Conservation (phyloP, 2,888 invertebrate species). For the Celastrina argiolus region DNA sequence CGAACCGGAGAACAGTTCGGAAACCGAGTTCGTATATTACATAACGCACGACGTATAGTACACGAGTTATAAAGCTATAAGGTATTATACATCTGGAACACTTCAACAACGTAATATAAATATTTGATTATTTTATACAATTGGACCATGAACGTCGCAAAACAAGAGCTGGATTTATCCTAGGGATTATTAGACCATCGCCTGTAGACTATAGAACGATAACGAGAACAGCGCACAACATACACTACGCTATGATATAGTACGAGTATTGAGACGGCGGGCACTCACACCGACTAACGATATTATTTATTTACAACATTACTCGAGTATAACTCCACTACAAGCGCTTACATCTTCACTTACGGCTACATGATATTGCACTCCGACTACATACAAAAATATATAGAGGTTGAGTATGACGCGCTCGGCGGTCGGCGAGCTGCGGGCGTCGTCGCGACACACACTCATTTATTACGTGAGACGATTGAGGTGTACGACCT, state of each 20-base stretch:
- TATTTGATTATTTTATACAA: constrained; percentile 20
- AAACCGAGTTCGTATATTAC: neutral
- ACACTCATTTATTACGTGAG: no score
- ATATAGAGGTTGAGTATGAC: neutral
- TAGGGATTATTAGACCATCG: constrained; percentile 1
- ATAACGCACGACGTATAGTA: no score
- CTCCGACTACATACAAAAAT: constrained; percentile 9
- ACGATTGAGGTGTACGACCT: no score
- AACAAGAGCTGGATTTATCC: constrained; percentile 1
- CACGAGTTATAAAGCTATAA: neutral
- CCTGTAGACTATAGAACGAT: neutral
- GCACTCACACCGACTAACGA: neutral
- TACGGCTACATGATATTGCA: constrained; percentile 1
- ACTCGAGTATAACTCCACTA: constrained; percentile 1
- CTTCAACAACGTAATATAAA: constrained; percentile 15
- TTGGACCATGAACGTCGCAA: constrained; percentile 15
- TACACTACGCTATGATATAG: constrained; percentile 6
- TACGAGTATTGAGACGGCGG: neutral
- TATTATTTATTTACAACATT: constrained; percentile 19
- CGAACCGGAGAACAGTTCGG: neutral
- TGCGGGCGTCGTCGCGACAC: neutral
- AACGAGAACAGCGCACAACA: constrained; percentile 3
- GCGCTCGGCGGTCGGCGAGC: neutral
- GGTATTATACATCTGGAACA: constrained; percentile 18
- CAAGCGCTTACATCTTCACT: neutral